Evolutionary conservation across 2,888 invertebrate species (phyloP).

Genomic region (Dynastes maya): DNA sequence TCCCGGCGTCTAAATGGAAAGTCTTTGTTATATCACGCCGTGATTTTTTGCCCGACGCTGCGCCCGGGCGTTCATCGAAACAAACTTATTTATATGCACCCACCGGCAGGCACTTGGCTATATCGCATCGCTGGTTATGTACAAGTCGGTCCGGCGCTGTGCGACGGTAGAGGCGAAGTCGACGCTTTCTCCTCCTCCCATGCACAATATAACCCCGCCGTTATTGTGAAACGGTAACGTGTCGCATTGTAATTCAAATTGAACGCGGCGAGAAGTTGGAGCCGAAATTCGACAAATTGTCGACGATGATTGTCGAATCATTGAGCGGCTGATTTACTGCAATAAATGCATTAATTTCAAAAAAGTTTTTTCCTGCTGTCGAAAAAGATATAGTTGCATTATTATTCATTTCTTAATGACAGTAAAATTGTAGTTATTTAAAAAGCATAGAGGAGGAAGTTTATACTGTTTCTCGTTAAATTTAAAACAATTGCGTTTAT

Average conservation of each 20-base stretch:
- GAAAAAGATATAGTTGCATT: no score
- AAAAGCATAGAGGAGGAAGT: no score
- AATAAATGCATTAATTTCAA: not conserved
- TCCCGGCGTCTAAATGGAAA: slow-evolving; percentile 54
- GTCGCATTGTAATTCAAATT: slow-evolving; percentile 47
- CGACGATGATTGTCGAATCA: slow-evolving; percentile 27
- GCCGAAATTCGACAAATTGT: slow-evolving; percentile 40
- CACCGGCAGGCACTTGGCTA: slow-evolving; percentile 8
- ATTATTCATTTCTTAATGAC: no score
- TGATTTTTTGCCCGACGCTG: slow-evolving; percentile 49
- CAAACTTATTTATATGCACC: slow-evolving; percentile 52
- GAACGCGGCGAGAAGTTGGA: slow-evolving; percentile 21
- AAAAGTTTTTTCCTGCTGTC: no score
- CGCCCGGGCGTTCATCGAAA: slow-evolving; percentile 47
- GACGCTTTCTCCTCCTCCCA: not conserved
- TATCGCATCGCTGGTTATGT: slow-evolving; percentile 15
- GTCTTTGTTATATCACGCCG: slow-evolving; percentile 51
- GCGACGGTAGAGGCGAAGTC: not conserved
- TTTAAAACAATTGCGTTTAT: no score
- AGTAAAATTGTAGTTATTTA: no score
- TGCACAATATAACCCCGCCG: slow-evolving; percentile 33
- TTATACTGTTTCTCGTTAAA: no score
- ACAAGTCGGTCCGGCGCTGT: not conserved
- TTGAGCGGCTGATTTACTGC: slow-evolving; percentile 28
- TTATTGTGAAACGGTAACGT: slow-evolving; percentile 32